Evolutionary conservation across 2,888 invertebrate genomes (phyloP).

Genomic region (Stenchaetothrips biformis): DNA sequence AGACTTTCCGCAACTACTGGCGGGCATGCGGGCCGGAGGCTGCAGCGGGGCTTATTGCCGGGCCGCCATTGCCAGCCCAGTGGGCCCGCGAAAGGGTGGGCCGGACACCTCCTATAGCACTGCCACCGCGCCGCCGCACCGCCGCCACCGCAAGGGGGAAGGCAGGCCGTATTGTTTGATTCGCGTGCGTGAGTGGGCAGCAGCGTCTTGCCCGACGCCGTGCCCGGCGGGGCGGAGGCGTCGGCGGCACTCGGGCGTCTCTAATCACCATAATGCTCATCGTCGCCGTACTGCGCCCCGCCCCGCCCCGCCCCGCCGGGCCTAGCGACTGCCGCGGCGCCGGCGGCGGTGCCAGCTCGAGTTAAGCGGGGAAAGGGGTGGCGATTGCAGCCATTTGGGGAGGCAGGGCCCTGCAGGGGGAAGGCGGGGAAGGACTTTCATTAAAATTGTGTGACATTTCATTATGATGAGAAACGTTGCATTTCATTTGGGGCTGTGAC

Average conservation of each 20-base stretch:
- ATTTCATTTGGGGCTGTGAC: not conserved
- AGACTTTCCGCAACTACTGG: not conserved
- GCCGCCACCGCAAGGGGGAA: not conserved
- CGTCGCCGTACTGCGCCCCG: not conserved
- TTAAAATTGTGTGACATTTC: constrained; percentile 25
- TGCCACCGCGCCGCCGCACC: too few species aligned
- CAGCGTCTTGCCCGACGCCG: not conserved
- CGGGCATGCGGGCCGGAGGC: too few species aligned
- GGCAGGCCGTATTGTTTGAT: not conserved
- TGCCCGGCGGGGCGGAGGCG: not conserved
- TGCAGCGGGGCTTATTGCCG: too few species aligned
- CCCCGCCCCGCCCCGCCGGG: not conserved
- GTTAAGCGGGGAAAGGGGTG: too few species aligned
- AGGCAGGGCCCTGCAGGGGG: too few species aligned
- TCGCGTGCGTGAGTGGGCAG: not conserved
- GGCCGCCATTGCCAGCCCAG: too few species aligned
- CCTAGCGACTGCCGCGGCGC: not conserved
- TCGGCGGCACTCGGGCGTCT: not conserved
- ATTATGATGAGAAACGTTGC: constrained; percentile 25
- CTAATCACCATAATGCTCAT: not conserved
- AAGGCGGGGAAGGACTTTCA: not conserved
- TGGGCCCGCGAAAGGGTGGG: too few species aligned
- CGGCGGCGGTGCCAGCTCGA: not conserved
- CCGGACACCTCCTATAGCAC: too few species aligned
- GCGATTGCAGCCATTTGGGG: too few species aligned